A percentile compares a stretch with the other conserved stretches of the same genome.
Evolutionary conservation across 92 coral and sea anemone genomes (phyloP).

Genomic region (Palythoa caribaeorum): DNA sequence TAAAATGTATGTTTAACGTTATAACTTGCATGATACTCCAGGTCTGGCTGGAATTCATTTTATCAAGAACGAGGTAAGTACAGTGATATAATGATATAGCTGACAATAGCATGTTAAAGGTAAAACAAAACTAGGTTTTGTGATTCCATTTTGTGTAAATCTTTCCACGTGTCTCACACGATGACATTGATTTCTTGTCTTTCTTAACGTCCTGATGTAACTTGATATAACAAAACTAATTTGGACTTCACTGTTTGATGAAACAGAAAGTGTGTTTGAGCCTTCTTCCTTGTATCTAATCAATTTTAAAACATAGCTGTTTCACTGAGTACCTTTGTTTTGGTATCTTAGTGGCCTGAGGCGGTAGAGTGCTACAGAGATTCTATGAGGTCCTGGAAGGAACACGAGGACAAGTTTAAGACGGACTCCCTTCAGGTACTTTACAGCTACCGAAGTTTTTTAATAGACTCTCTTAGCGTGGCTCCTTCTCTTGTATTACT

Average conservation of each 20-base stretch:
- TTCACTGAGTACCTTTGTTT: neutral
- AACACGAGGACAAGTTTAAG: conserved; percentile 89
- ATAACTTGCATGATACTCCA: conserved; percentile 8
- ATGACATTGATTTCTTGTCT: no score
- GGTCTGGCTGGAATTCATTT: conserved; percentile 95
- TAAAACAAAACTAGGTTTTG: no score
- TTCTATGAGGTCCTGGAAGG: conserved; percentile 96
- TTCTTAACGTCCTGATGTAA: no score
- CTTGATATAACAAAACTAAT: no score
- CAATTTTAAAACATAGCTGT: neutral
- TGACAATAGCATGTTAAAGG: no score
- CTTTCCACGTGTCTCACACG: no score
- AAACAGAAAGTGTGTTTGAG: neutral
- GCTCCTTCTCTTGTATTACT: no score
- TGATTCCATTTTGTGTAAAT: no score
- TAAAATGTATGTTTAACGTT: no score
- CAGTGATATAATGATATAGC: neutral
- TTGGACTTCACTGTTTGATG: no score
- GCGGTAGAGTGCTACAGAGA: conserved; percentile 94
- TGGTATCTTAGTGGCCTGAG: conserved; percentile 76
- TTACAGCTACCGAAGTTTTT: neutral
- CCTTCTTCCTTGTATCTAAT: neutral
- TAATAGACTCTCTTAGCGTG: no score
- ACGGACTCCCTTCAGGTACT: conserved; percentile 94
- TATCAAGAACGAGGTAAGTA: conserved; percentile 86